Base-by-base conservation (phyloP, 2,113 vertebrate genomes). In the Percina caprodes region DNA sequence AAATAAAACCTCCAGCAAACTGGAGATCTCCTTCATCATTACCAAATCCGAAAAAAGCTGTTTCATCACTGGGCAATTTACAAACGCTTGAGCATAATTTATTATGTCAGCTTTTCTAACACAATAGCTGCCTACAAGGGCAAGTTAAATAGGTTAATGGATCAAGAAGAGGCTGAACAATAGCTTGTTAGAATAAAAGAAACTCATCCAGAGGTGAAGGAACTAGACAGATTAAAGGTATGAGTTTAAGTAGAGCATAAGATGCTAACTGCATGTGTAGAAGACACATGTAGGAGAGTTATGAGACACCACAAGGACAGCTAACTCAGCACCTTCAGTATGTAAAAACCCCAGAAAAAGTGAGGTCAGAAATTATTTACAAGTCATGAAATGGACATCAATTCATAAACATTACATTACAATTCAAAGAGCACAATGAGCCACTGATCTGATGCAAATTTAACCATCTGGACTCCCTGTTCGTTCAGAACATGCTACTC, bases 301-400 rank as follows among this genome's bases (percentile, higher is more conserved):
- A 39, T 33, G 21, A 66, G 49, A 62, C 19, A 30, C 6, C 12
- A 48, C 19, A 72, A 58, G 19, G 26, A 66, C 61, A 26, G 78
- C 77, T 58, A 61, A 67, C 39, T 71, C 68, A 65, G 68, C 68
- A 63, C 10, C 49, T 71, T 63, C 24, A 71, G 39, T 4, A 2
- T 71, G 48, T n/a, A 5, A 51, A 48, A 49, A 33, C 8, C 2
- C n/a, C 11, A 48, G 4, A 19, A 7, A 54, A 2, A 42, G 6
- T 2, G 1, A 39, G 18, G 3, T 5, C 14, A 9, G 9, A 14
- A 5, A 33, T 6, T 7, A 19, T 33, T 35, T 11, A 8, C 1
- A 16, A 4, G 46, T 6, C 1, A 51, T 46, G n/a, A 21, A 65
- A 10, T 56, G 21, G 19, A 3, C 15, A 51, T 68, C 24, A 76